Base-by-base conservation (phyloP, 2,113 vertebrate species). In the Urocitellus parryii region DNA sequence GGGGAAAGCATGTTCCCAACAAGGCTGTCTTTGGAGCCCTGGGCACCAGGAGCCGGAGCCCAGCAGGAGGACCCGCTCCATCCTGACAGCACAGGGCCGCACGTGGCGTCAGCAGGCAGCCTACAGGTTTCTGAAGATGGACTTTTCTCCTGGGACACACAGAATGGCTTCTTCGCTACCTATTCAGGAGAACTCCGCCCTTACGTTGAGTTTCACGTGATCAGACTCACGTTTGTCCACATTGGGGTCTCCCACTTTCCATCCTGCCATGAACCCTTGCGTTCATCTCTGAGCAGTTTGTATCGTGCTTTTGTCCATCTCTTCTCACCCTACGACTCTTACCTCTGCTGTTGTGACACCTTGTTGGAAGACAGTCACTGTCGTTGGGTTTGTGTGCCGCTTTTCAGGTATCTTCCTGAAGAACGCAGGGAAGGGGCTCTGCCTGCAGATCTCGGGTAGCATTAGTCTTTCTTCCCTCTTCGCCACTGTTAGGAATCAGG, bases 151-250 rank as follows among this genome's bases (percentile, higher is more conserved):
- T 2, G 24, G 14, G 61, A 17, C 85, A 25, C 53, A 24, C 2
- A 25, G 9, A 70, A 5, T 9, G 34, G 45, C 56, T 17, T 32
- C 81, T 37, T 8, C n/a, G 1, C 70, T 16, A 25, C 92, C 61
- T 42, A 0, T 9, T 37, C 22, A 1, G 39, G 63, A 22, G n/a
- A 11, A 7, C 16, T n/a, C 37, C 16, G 1, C 27, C 18, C 16
- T 76, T 1, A 1, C 4, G 4, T 0, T 2, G 34, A 61, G 2
- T 39, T 13, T 67, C 74, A 8, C 13, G 8, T 1, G 17, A 5
- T 63, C 42, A 0, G 20, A 8, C 14, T 29, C 24, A 10, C 17
- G 0, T 5, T 53, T 2, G 1, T 42, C 65, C n/a, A 0, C 63
- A 37, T 9, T 32, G 18, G 74, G 6, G 7, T 42, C 45, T 45